A percentile compares a stretch with the other conserved stretches of the same genome.
Conservation (phyloP, 2,797 vertebrate species). For the Salarias fasciatus region DNA sequence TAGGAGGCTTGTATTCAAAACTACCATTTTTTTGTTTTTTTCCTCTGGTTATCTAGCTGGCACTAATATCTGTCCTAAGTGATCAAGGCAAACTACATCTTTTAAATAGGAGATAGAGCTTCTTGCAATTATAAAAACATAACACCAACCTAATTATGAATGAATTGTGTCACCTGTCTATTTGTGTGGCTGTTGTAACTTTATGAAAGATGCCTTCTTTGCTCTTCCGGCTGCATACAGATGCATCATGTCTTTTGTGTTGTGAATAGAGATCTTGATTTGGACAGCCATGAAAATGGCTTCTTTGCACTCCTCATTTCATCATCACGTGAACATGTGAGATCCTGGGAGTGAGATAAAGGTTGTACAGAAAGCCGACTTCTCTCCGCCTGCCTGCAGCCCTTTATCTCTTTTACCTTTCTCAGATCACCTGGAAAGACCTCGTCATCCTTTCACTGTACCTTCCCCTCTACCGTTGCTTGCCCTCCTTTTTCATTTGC, state of each 20-base stretch:
- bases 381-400: conserved; percentile 32
- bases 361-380: conserved; percentile 15
- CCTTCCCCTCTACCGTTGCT: conserved; percentile 2
- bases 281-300: conserved; percentile 24
- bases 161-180: neutral
- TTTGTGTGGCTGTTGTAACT: conserved; percentile 4
- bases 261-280: conserved; percentile 6
- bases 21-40: too few species aligned
- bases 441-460: conserved; percentile 9
- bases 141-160: too few species aligned
- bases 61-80: too few species aligned
- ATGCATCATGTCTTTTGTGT: conserved; percentile 18
- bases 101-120: too few species aligned
- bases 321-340: conserved; percentile 27
- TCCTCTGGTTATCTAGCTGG: too few species aligned
- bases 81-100: too few species aligned
- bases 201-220: conserved; percentile 2
- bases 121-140: too few species aligned
- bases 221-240: conserved; percentile 2
- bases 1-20: conserved; percentile 24
- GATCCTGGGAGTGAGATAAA: conserved; percentile 30
- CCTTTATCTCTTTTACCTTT: conserved; percentile 33
- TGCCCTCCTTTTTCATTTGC: conserved; percentile 13
- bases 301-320: conserved; percentile 37
- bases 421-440: conserved; percentile 33